Base-by-base conservation (phyloP, 2,113 vertebrate genomes). In the Sapayoa aenigma region DNA sequence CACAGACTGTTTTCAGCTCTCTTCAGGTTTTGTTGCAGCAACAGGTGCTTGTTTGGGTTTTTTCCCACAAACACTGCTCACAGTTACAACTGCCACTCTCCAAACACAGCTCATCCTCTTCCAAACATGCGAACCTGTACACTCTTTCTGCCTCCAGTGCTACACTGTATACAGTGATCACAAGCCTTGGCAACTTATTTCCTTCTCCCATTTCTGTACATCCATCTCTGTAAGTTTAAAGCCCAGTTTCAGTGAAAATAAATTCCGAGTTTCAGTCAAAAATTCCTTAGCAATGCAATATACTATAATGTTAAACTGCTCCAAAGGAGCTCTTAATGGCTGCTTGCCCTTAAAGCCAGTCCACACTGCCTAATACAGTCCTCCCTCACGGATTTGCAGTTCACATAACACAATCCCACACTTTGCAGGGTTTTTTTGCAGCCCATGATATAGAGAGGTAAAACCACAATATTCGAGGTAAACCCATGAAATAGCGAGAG, bases 21-120 rank as follows among this genome's bases (percentile, higher is more conserved):
- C 44, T 86, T 79, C 62, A 66, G 82, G 84, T 94, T 94, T 85
- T 95, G 94, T 97, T 96, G 84, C 53, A 79, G 82, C 94, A 95
- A 95, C 66, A 95, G 89, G 75, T 85, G 67, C 89, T 81, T 89
- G 63, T 67, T 81, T n/a, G 27, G 8, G 1, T 14, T 97, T 94
- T 87, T 94, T 83, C 76, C 72, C 92, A 90, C 7, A 63, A 95
- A 79, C 76, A 72, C 69, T 17, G 19, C 31, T 80, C 60, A 77
- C 27, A 79, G 87, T 94, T 73, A 87, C 87, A 68, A 68, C 42
- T 59, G 49, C 41, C 41, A 72, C 10, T 18, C 53, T 67, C 37
- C 49, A 94, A 46, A 77, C 35, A 35, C 8, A 88, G 77, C 7
- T 46, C 95, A 78, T 84, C 79, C 80, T 95, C 89, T 96, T 69